These are phyloP conservation scores for Hartigia nigra DNA, from an alignment of 2,888 invertebrate genomes.

Conservation along the genomic window DNA sequence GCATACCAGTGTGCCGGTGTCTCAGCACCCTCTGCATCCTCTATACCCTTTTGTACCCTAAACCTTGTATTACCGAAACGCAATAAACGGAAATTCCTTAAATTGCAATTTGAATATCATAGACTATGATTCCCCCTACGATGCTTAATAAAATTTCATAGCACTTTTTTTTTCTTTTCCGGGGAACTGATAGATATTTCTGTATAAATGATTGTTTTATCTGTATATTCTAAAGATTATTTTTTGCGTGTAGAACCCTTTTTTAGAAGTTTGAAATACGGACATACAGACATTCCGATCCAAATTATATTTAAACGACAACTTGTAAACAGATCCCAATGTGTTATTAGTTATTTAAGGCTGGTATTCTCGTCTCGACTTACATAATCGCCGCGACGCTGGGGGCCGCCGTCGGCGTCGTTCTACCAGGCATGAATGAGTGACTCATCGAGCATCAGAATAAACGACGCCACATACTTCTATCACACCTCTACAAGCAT, in stretches of 20 bases:
- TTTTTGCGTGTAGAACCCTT: no score
- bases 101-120: no score
- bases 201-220: no score
- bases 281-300: neutral
- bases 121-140: no score
- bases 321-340: neutral
- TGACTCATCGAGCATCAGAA: slow-evolving; percentile 38
- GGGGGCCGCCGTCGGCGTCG: slow-evolving; percentile 32
- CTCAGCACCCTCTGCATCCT: neutral
- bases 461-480: neutral
- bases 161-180: no score
- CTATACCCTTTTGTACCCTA: neutral
- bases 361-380: slow-evolving; percentile 36
- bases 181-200: no score
- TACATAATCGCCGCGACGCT: slow-evolving; percentile 50
- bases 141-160: no score
- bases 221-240: no score
- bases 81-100: no score
- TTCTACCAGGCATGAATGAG: slow-evolving; percentile 49
- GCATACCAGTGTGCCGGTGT: no score
- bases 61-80: neutral
- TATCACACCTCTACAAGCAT: neutral
- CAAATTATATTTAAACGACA: neutral
- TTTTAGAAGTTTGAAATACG: neutral
- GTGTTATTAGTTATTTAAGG: slow-evolving; percentile 45